Evolutionary conservation across 2,113 vertebrate genomes (phyloP).

Genomic region (Epinephelus fuscoguttatus): DNA sequence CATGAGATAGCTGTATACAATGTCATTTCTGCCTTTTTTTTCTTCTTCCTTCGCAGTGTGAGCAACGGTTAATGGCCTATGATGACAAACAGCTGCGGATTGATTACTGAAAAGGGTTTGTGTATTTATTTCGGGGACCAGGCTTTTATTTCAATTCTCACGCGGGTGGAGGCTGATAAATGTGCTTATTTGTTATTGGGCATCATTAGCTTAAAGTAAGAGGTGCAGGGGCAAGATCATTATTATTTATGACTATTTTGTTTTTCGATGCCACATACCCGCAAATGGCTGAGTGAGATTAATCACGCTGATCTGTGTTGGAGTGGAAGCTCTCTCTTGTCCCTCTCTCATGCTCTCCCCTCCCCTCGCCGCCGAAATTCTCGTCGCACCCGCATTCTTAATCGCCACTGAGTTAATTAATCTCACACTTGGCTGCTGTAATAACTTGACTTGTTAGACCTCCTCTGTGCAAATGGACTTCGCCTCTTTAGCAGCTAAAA

Average conservation of each 20-base stretch:
- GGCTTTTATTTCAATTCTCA: slow-evolving; percentile 32
- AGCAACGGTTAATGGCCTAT: slow-evolving; percentile 53
- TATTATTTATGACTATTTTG: slow-evolving; percentile 71
- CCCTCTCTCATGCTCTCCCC: background rate
- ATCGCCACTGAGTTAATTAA: slow-evolving; percentile 84
- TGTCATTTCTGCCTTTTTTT: slow-evolving; percentile 9
- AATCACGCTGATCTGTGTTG: slow-evolving; percentile 60
- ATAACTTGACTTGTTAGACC: slow-evolving; percentile 84
- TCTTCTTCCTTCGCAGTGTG: slow-evolving; percentile 14
- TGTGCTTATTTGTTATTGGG: slow-evolving; percentile 70
- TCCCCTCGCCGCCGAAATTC: slow-evolving; percentile 33
- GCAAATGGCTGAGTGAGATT: slow-evolving; percentile 63
- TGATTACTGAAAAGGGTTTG: slow-evolving; percentile 30
- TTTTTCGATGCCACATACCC: slow-evolving; percentile 30
- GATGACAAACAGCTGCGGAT: slow-evolving; percentile 66
- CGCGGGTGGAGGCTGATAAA: slow-evolving; percentile 45
- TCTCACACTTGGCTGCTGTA: slow-evolving; percentile 81
- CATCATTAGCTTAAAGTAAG: slow-evolving; percentile 63
- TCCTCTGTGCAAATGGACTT: slow-evolving; percentile 76
- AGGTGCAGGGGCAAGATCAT: slow-evolving; percentile 45
- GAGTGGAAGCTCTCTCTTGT: slow-evolving; percentile 23
- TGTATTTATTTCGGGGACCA: slow-evolving; percentile 34
- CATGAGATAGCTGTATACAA: slow-evolving; percentile 11
- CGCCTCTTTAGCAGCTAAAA: slow-evolving; percentile 71
- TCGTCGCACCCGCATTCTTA: slow-evolving; percentile 70